Base-by-base conservation (phyloP, 2,113 vertebrate genomes). In the Noturus placidus region DNA sequence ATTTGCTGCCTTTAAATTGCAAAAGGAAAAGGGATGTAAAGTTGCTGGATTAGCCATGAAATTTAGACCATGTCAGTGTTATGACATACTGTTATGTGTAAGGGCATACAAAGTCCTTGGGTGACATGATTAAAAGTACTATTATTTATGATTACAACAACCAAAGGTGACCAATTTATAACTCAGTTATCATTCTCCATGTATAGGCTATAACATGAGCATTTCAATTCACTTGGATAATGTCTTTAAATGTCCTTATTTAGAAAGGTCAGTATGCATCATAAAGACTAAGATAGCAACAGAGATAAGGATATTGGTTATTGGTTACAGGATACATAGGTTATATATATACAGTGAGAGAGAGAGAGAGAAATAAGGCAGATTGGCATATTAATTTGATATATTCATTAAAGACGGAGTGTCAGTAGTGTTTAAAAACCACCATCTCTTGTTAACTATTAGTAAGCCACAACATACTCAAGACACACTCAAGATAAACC, bases 151-250 rank as follows among this genome's bases (percentile, higher is more conserved):
- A 80, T 80, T 35, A 22, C 54, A 57, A 20, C 7, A 80, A 57
- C 14, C 78, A 84, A 59, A 84, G 52, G 63, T 84, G 78, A 88
- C 19, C 65, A 15, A 59, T 19, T 15, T 54, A 56, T 65, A 22
- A 56, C 6, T n/a, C 38, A 69, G 52, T 42, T 70, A 33, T 35
- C 1, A 25, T 79, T 33, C 20, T 7, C 22, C 7, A 6, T 19
- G 14, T 17, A 42, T 27, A 19, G 4, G 10, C 52, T 87, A 65
- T 61, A 61, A 77, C 69, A 82, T 74, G 5, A 76, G 11, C 54
- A 72, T 35, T 72, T 57, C n/a, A 35, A 33, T 22, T 56, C 10
- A 52, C 15, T 46, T 33, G 11, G 27, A 70, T 46, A 46, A 46
- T 46, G 42, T 46, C 42, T 46, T 46, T 38, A 20, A 70, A 38